Conservation (phyloP, 2,113 vertebrate species). For the Pungitius pungitius region DNA sequence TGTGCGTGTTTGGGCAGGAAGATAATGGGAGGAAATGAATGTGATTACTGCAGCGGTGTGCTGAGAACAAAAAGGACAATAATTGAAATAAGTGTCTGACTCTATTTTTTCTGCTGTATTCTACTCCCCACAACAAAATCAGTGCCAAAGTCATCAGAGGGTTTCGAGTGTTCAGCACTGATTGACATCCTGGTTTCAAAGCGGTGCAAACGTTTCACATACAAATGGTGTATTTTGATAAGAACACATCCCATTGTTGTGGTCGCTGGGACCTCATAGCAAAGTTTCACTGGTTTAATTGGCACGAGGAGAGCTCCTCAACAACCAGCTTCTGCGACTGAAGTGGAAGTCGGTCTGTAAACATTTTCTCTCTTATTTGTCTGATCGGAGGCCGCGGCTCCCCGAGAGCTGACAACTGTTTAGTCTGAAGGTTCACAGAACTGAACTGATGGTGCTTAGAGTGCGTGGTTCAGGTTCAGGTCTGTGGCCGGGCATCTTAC, state of each 20-base stretch:
- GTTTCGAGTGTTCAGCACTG: constrained; percentile 42
- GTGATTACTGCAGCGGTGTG: constrained; percentile 62
- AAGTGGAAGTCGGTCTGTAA: constrained; percentile 52
- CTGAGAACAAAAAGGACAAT: constrained; percentile 19
- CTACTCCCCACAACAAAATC: constrained; percentile 44
- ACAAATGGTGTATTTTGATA: constrained; percentile 63
- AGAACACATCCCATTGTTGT: constrained; percentile 40
- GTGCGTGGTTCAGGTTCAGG: constrained; percentile 8
- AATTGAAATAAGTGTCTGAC: constrained; percentile 49
- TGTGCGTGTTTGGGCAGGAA: constrained; percentile 65
- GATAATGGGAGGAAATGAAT: constrained; percentile 72
- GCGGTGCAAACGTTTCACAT: constrained; percentile 41
- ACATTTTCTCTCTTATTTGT: constrained; percentile 69
- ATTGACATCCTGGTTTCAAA: constrained; percentile 67
- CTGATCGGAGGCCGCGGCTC: constrained; percentile 12
- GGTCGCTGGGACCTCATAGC: constrained; percentile 28
- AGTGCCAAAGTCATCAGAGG: constrained; percentile 45
- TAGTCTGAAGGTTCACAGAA: constrained; percentile 59
- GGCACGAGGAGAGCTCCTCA: constrained; percentile 57
- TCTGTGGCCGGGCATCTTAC: neutral
- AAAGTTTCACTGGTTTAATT: constrained; percentile 55
- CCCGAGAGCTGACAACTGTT: constrained; percentile 50
- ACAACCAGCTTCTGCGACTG: constrained; percentile 52
- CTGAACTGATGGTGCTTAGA: constrained; percentile 19
- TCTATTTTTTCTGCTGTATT: constrained; percentile 34